Base-by-base conservation (phyloP, 1,140 invertebrate genomes). In the Littorina saxatilis region DNA sequence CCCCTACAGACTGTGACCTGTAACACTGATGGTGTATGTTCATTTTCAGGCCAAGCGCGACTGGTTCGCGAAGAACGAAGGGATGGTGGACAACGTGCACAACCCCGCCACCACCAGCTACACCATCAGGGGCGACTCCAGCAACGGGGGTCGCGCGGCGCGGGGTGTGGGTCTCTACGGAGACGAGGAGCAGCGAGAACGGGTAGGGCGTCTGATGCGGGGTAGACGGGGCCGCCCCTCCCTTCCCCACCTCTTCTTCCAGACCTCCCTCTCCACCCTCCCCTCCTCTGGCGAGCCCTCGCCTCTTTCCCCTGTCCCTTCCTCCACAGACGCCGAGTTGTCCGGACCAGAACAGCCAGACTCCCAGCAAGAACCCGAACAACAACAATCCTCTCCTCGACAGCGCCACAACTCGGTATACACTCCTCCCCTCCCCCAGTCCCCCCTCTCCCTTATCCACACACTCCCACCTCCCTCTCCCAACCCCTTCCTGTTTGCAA, bases 171-270 rank as follows among this genome's bases (percentile, higher is more conserved):
- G 55, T 4, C 23, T 7, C 9, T 27, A 5, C 23, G 17, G 61
- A 29, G n/a, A 9, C n/a, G 66, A 68, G 37, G 66, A 68, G 35
- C 66, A 39, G 66, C 1, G 66, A 39, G 66, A 68, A 13, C 66
- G 66, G 66, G 66, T 68, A 68, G 66, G 66, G 32, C 32, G 66
- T 23, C 29, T 23, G 27, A 29, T 7, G 61, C 4, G 7, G 27
- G 61, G 66, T 13, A 7, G 66, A 23, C 32, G 17, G 17, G 13
- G 29, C 15, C 66, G 66, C 66, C 66, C 66, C 35, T 68, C 66
- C 66, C 66, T 68, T 35, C 66, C 66, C 35, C 66, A 68, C 11
- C 66, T 68, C 66, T 68, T 39, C 66, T 68, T 39, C 27, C 35
- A 29, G 9, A 23, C 63, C 32, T 39, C 66, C 15, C 27, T 27